A percentile compares a stretch with the other conserved stretches of the same genome.
Conservation (phyloP, 2,113 vertebrate species). For the Actenoides hombroni region DNA sequence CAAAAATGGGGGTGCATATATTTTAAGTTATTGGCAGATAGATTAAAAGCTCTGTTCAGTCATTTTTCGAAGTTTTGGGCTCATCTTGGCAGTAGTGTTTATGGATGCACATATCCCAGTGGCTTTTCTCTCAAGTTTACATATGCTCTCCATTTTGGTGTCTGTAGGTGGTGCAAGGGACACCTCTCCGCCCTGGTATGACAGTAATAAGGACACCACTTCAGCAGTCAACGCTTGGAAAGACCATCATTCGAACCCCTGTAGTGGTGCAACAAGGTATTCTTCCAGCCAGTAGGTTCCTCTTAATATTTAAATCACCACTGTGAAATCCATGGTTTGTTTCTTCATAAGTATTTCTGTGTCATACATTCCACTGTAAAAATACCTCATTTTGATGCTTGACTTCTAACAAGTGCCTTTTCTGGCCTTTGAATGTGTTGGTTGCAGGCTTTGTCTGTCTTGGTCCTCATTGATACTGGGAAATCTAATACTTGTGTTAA, state of each 20-base stretch:
- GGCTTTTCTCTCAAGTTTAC: neutral
- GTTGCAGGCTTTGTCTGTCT: neutral
- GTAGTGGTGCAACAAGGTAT: conserved; percentile 93
- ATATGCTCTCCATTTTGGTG: neutral
- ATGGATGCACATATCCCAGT: neutral
- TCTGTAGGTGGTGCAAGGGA: conserved; percentile 84
- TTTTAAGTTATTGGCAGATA: neutral
- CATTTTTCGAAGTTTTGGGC: neutral
- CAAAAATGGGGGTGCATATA: neutral
- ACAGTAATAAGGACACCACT: conserved; percentile 90
- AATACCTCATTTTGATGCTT: neutral
- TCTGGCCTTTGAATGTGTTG: neutral
- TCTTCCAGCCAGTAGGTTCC: conserved; percentile 66
- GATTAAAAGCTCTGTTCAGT: neutral
- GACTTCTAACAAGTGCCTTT: neutral
- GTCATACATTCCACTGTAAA: neutral
- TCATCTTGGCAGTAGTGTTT: neutral
- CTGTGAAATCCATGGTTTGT: conserved; percentile 26
- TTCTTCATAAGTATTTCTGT: neutral
- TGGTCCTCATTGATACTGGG: neutral
- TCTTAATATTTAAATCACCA: conserved; percentile 30
- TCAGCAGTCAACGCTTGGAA: conserved; percentile 86
- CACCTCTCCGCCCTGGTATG: conserved; percentile 90
- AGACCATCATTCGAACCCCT: conserved; percentile 90
- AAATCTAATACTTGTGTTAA: neutral